Base-by-base conservation (phyloP, 2,113 vertebrate genomes). In the Anoura caudifer region DNA sequence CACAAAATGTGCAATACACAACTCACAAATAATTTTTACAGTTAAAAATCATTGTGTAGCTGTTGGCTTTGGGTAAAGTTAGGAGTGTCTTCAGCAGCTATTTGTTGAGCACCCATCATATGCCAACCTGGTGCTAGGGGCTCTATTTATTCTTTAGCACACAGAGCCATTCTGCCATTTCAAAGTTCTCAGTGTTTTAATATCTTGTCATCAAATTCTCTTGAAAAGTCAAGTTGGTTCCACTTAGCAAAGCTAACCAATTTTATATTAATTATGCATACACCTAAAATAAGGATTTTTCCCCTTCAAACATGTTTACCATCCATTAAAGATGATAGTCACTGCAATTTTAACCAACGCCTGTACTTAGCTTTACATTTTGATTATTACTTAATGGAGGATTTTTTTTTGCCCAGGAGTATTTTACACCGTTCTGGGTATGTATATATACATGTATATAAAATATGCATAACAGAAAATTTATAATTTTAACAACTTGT, bases 301-400 rank as follows among this genome's bases (percentile, higher is more conserved):
- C 22, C 36, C 67, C 70, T 86, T 50, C 84, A 52, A 54, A 93
- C 50, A 91, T 15, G 54, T 94, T 93, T 91, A 73, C 91, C 93
- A 79, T 91, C 82, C 91, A 54, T 56, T 89, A 89, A 97, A 86
- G 75, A 52, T 70, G 86, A 75, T 91, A 77, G 77, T 79, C 86
- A 76, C 77, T 93, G 50, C 70, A 87, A 47, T 69, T 82, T 65
- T 61, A 96, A 75, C 82, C 77, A 52, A 61, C 54, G 43, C 22
- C 70, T 96, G 67, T 28, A 73, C 65, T 96, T 84, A 72, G 38
- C 61, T 94, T 96, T 94, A 77, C 3, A 77, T 20, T 94, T 69
- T 17, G 14, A 17, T 79, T 54, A 52, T 95, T 56, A 86, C 93
- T 92, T 94, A 61, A 59, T 63, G 59, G 24, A 10, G 24, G 19